Conservation (phyloP, 2,888 invertebrate genomes). For the Melipona bicolor region DNA sequence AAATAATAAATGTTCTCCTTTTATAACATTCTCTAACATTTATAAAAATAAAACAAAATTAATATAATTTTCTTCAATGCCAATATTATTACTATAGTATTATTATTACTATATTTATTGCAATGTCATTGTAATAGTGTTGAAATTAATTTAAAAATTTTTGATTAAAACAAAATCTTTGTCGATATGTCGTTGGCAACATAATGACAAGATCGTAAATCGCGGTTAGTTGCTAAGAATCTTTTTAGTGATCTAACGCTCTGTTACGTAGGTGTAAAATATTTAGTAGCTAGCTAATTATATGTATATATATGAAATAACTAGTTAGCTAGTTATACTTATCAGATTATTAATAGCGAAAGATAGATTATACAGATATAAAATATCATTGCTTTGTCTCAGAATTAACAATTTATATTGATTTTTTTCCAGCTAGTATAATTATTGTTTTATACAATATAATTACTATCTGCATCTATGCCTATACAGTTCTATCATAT, state of each 20-base stretch:
- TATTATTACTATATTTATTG: background rate
- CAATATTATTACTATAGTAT: background rate
- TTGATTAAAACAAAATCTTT: background rate
- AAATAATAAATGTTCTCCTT: background rate
- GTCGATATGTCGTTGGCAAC: background rate
- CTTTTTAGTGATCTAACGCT: conserved; percentile 51
- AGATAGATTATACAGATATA: conserved; percentile 20
- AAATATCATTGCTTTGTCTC: background rate
- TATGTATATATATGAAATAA: conserved; percentile 8
- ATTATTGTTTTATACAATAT: background rate
- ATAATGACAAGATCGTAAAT: background rate
- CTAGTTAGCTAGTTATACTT: conserved; percentile 52
- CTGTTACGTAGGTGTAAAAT: conserved; percentile 48
- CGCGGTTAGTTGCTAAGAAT: conserved; percentile 14
- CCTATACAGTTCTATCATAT: background rate
- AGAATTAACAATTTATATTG: background rate
- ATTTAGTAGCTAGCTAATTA: conserved; percentile 51
- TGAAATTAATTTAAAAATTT: background rate
- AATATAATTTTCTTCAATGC: background rate
- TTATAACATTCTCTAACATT: background rate
- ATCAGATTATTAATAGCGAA: conserved; percentile 51
- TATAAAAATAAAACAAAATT: background rate
- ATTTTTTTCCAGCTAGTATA: background rate
- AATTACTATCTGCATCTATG: background rate
- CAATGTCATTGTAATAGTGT: background rate